A percentile compares a stretch with the other conserved stretches of the same genome.
phyloP scores from a whole-genome alignment of 2,797 vertebrate species.

The Enteromius viviparus region DNA sequence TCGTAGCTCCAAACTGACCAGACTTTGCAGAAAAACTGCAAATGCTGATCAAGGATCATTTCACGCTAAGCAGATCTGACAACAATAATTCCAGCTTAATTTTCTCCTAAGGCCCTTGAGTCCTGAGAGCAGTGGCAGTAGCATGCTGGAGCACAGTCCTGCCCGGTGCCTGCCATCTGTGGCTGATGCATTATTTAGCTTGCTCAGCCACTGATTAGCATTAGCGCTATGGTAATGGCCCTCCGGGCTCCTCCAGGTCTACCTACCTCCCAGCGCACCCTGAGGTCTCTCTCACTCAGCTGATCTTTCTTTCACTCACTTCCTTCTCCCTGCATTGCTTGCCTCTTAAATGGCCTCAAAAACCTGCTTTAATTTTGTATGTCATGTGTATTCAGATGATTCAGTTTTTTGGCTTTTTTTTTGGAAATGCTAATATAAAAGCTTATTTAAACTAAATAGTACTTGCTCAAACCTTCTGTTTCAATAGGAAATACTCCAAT shows the following conservation, averaged over 20 bases:
- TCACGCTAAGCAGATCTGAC: slow-evolving; percentile 32
- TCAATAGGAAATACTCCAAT: neutral
- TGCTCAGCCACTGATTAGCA: slow-evolving; percentile 85
- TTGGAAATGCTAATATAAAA: neutral
- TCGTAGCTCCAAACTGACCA: neutral
- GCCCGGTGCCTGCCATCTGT: slow-evolving; percentile 83
- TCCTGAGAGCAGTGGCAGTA: slow-evolving; percentile 15
- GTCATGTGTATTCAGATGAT: slow-evolving; percentile 79
- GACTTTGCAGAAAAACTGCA: neutral
- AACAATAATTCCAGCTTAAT: slow-evolving; percentile 26
- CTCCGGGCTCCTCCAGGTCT: slow-evolving; percentile 83
- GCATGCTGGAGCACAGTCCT: slow-evolving; percentile 65
- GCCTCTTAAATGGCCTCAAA: neutral
- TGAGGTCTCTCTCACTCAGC: slow-evolving; percentile 73
- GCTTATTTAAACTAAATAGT: too few relatives aligned
- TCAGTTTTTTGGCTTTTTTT: neutral
- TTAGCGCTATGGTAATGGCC: slow-evolving; percentile 88
- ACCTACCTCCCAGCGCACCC: slow-evolving; percentile 80
- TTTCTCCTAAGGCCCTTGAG: slow-evolving; percentile 15
- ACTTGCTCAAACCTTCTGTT: neutral
- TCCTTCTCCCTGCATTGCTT: neutral
- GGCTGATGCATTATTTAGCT: slow-evolving; percentile 89
- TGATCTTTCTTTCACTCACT: slow-evolving; percentile 78
- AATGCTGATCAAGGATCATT: slow-evolving; percentile 17
- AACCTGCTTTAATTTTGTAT: slow-evolving; percentile 89